Evolutionary conservation across 2,888 invertebrate genomes (phyloP), one percentile per base, ranked within the genome.

Genomic region (Phyllotreta cruciferae): DNA sequence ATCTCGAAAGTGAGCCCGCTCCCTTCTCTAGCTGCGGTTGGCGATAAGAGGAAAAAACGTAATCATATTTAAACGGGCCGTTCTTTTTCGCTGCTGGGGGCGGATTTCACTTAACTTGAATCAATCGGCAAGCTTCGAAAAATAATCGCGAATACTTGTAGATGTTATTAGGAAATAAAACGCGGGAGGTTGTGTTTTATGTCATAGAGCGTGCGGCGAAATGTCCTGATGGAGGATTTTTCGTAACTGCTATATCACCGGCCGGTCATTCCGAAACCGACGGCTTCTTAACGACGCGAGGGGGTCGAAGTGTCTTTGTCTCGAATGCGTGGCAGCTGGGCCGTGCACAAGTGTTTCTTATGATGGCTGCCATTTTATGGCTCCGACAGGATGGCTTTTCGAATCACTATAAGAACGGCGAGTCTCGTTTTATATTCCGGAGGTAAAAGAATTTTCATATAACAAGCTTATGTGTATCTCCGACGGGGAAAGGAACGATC

Each of bases 361-460:
- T 70, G 64, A 64, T 66, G 63, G 52, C 68, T 63, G 64, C 61
- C 63, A 61, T 68, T 70, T 70, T 70, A 70, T 70, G 70, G 65
- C 56, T 65, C 58, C 60, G 66, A 66, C 64, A 66, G 66, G 65
- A 70, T 66, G 68, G 64, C 66, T 65, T 66, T 62, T 63, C 66
- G 55, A 63, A 61, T 67, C 66, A 64, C 64, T 64, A 55, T 63
- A 52, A 58, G 58, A 58, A 58, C 36, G 42, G 55, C 55, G 55
- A 55, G 55, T 55, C 41, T 42, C 42, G 55, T 58, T 58, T 50
- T 58, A 58, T 58, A 58, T 58, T 58, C 36, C 52, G 57, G 35
- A 58, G 58, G 58, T 58, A 58, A 35, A 58, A 41, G 50, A 58
- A 58, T 58, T 50, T 50, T 50, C 50, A 58, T 24, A 24, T 58